Percentiles rank a stretch among this genome's conserved stretches.
phyloP scores from a whole-genome alignment of 2,888 invertebrate genomes.

The Tribolium freemani region DNA sequence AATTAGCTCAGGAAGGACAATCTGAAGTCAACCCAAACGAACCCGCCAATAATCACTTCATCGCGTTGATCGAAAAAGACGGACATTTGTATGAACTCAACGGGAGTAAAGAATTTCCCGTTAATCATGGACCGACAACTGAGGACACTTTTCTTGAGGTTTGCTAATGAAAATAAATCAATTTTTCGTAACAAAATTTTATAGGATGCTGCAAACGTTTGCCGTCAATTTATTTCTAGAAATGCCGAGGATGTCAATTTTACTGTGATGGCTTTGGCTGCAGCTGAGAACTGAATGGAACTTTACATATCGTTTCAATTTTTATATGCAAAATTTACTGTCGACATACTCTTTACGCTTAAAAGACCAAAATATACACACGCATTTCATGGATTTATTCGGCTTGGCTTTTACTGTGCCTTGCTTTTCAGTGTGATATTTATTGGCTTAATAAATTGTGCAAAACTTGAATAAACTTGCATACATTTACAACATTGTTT shows the following conservation, averaged over 20 bases:
- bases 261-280: constrained; percentile 86
- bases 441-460: neutral
- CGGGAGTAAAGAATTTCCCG: constrained; percentile 84
- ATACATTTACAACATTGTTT: no score
- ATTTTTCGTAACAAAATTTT: constrained; percentile 37
- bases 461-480: no score
- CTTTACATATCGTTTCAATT: neutral
- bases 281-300: constrained; percentile 62
- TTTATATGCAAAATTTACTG: neutral
- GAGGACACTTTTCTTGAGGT: constrained; percentile 82
- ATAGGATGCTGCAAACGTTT: constrained; percentile 86
- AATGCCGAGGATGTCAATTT: constrained; percentile 92
- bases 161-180: constrained; percentile 29
- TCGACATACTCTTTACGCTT: neutral
- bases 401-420: neutral
- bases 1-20: constrained; percentile 91
- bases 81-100: constrained; percentile 90
- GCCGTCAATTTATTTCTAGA: constrained; percentile 87
- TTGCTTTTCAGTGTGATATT: constrained; percentile 1
- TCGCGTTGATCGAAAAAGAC: constrained; percentile 87
- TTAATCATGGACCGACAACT: constrained; percentile 87
- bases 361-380: neutral
- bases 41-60: constrained; percentile 89
- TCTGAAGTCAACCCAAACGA: constrained; percentile 85
- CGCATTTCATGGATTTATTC: neutral